A percentile compares a stretch with the other conserved stretches of the same genome.
Conservation (phyloP, 2,888 invertebrate species). For the Nemapogon koenigi region DNA sequence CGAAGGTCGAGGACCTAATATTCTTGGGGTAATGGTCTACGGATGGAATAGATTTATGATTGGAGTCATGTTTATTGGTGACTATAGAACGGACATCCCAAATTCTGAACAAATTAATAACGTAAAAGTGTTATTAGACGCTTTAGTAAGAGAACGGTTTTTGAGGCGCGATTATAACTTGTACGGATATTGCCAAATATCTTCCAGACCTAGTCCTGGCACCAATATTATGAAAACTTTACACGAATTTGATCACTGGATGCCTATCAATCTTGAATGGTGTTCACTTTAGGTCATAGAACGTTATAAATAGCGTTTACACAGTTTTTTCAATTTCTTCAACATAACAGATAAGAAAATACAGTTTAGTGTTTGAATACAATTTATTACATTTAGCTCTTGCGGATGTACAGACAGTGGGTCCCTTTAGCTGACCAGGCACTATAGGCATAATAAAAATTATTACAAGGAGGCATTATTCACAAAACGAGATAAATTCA, state of each 20-base stretch:
- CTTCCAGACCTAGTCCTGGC: constrained; percentile 31
- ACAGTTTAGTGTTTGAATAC: too few species aligned
- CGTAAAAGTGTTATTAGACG: constrained; percentile 28
- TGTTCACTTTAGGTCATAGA: too few species aligned
- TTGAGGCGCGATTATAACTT: constrained; percentile 28
- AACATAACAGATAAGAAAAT: too few species aligned
- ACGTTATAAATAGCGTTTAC: too few species aligned
- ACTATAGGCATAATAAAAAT: too few species aligned
- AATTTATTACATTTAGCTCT: too few species aligned
- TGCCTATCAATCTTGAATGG: constrained; percentile 20
- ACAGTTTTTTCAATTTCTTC: too few species aligned
- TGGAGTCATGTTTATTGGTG: constrained; percentile 42
- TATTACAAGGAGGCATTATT: too few species aligned
- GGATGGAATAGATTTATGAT: constrained; percentile 33
- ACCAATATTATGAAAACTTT: constrained; percentile 27
- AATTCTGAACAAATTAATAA: constrained; percentile 31
- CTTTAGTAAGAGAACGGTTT: constrained; percentile 27
- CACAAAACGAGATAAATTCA: too few species aligned
- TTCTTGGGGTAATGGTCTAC: constrained; percentile 32
- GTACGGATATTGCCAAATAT: constrained; percentile 38
- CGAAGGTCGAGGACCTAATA: constrained; percentile 46
- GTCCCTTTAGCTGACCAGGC: too few species aligned
- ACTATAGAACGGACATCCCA: constrained; percentile 27
- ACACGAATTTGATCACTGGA: constrained; percentile 32
- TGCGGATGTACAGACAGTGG: too few species aligned